Evolutionary conservation across 2,888 invertebrate species (phyloP).

Genomic region (Noctua janthe): DNA sequence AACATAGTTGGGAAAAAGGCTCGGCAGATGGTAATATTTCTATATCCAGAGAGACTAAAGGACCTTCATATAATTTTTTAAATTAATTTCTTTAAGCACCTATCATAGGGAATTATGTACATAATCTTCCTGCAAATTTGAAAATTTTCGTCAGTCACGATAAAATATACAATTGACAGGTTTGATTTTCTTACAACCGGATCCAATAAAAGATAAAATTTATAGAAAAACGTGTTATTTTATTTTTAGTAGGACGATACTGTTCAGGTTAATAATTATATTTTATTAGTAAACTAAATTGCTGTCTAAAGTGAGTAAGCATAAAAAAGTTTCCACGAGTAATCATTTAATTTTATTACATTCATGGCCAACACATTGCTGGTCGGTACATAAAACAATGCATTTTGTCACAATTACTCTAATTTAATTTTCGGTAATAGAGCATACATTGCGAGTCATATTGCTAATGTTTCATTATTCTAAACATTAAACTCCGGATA

Average conservation of each 20-base stretch:
- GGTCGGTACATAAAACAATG: background rate
- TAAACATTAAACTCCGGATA: constrained; percentile 56
- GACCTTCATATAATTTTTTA: background rate
- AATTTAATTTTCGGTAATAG: constrained; percentile 17
- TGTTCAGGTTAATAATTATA: background rate
- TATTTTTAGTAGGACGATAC: too few relatives aligned
- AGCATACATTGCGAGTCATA: constrained; percentile 17
- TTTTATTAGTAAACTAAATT: background rate
- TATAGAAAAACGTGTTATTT: too few relatives aligned
- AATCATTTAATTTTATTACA: background rate
- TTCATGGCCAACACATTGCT: background rate
- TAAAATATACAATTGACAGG: too few relatives aligned
- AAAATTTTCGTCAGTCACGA: background rate
- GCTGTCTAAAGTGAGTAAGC: background rate
- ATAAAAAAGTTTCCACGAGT: background rate
- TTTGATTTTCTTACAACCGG: background rate
- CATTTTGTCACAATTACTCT: background rate
- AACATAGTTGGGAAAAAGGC: too few relatives aligned
- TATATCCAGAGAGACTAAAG: background rate
- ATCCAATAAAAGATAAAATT: background rate
- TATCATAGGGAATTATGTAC: background rate
- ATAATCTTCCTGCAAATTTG: background rate
- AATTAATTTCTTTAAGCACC: background rate
- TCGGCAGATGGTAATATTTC: background rate
- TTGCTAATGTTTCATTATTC: constrained; percentile 28